These are phyloP conservation scores for Nemopilema nomurai DNA, from an alignment of 30 jellyfish, hydroid and myxozoan species.

Conservation along the genomic window DNA sequence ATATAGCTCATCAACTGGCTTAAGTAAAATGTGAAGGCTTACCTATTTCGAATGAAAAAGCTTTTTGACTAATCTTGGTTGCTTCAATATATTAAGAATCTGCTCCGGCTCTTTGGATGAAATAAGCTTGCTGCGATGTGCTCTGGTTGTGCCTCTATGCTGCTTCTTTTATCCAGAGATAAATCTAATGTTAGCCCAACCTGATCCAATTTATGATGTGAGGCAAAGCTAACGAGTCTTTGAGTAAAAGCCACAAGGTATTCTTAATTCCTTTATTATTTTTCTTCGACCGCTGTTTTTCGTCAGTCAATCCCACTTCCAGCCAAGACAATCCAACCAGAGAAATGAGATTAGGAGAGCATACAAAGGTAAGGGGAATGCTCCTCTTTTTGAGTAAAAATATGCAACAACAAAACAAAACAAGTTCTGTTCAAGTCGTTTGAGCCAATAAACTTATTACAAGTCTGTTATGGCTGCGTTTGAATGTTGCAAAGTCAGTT, in stretches of 20 bases:
- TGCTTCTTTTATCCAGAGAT: slow-evolving; percentile 27
- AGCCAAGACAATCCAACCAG: slow-evolving; percentile 58
- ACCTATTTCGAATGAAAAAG: neutral
- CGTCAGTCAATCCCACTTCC: slow-evolving; percentile 46
- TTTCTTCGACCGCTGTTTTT: slow-evolving; percentile 47
- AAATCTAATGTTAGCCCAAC: slow-evolving; percentile 41
- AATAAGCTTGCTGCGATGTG: slow-evolving; percentile 9
- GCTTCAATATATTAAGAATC: neutral
- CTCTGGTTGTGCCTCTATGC: slow-evolving; percentile 12
- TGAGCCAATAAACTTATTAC: neutral
- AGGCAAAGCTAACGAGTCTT: slow-evolving; percentile 50
- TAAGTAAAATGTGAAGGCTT: neutral
- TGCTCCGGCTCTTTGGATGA: neutral
- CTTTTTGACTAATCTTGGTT: neutral
- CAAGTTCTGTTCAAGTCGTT: slow-evolving; percentile 1
- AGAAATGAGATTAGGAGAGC: slow-evolving; percentile 26
- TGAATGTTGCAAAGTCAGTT: slow-evolving; percentile 12
- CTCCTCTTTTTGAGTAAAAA: neutral
- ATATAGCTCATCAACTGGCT: neutral
- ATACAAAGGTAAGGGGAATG: slow-evolving; percentile 22
- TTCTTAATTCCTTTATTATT: slow-evolving; percentile 40
- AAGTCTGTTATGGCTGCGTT: slow-evolving; percentile 13
- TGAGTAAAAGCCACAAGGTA: slow-evolving; percentile 60
- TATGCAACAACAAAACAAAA: slow-evolving; percentile 23
- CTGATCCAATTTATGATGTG: slow-evolving; percentile 51